Percentiles rank a stretch among this genome's conserved stretches.
These are phyloP conservation scores for Zelleria hepariella DNA, from an alignment of 2,888 invertebrate genomes.

Conservation along the genomic window DNA sequence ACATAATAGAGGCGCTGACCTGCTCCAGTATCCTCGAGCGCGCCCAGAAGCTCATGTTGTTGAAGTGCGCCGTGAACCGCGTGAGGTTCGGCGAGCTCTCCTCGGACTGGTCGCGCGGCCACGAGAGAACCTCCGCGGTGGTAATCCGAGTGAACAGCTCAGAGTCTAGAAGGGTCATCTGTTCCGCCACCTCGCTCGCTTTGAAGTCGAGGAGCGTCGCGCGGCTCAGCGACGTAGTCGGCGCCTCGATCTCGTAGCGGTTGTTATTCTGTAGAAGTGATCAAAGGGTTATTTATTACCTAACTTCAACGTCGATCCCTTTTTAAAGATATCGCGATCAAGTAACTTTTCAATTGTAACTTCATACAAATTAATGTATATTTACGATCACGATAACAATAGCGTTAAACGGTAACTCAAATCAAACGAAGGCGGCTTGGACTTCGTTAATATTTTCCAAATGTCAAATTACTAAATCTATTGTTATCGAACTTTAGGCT, in stretches of 20 bases:
- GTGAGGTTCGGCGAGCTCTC: constrained; percentile 97
- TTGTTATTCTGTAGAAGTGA: constrained; percentile 37
- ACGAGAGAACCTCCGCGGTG: constrained; percentile 96
- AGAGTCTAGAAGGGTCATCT: constrained; percentile 97
- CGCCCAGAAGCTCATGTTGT: constrained; percentile 99
- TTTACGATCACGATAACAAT: no score
- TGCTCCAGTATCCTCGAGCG: constrained; percentile 93
- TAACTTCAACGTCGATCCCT: no score
- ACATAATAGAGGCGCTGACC: constrained; percentile 19
- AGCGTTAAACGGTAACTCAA: no score
- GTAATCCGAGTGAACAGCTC: constrained; percentile 96
- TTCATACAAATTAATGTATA: no score
- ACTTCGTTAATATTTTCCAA: no score
- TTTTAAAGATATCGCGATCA: no score
- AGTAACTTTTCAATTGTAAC: no score
- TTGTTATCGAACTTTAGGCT: no score
- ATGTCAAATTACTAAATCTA: no score
- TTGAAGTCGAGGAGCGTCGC: constrained; percentile 91
- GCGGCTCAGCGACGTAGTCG: constrained; percentile 54
- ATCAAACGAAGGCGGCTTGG: no score
- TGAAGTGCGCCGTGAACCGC: constrained; percentile 98
- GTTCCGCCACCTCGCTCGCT: constrained; percentile 95
- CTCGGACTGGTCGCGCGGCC: constrained; percentile 98
- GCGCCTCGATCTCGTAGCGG: constrained; percentile 56
- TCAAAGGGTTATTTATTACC: not conserved